Percentiles rank a stretch among this genome's conserved stretches.
These are phyloP conservation scores for Eremobia ochroleuca DNA, from an alignment of 2,888 invertebrate species.

Conservation along the genomic window DNA sequence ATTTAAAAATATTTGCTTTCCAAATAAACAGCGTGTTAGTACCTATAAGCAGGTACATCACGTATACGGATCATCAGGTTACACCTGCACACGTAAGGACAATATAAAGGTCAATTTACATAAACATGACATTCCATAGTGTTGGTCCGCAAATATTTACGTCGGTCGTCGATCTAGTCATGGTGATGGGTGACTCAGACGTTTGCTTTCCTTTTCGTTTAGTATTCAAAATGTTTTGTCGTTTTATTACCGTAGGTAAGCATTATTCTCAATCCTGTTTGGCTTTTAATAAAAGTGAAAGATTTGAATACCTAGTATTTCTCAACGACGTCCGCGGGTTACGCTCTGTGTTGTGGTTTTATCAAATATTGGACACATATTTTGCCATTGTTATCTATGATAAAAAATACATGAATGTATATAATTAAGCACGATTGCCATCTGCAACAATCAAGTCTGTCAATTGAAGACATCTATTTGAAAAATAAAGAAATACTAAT, in stretches of 20 bases:
- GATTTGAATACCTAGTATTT: conserved; percentile 1
- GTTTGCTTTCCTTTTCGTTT: conserved; percentile 78
- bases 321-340: not conserved
- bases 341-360: conserved; percentile 6
- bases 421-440: not conserved
- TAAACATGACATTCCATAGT: conserved; percentile 77
- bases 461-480: no score
- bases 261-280: conserved; percentile 39
- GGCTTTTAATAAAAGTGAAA: conserved; percentile 30
- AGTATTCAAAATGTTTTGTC: conserved; percentile 71
- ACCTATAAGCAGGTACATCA: conserved; percentile 70
- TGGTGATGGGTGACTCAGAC: conserved; percentile 70
- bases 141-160: conserved; percentile 77
- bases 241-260: conserved; percentile 51
- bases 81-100: conserved; percentile 77
- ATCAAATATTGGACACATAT: not conserved
- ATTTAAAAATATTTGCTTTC: conserved; percentile 79
- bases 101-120: conserved; percentile 79
- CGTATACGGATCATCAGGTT: conserved; percentile 82
- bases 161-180: conserved; percentile 58
- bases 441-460: not conserved
- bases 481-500: not conserved
- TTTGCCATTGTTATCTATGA: not conserved
- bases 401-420: no score
- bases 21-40: conserved; percentile 73